Conservation (phyloP, 2,888 invertebrate genomes). For the Coleophora deauratella region DNA sequence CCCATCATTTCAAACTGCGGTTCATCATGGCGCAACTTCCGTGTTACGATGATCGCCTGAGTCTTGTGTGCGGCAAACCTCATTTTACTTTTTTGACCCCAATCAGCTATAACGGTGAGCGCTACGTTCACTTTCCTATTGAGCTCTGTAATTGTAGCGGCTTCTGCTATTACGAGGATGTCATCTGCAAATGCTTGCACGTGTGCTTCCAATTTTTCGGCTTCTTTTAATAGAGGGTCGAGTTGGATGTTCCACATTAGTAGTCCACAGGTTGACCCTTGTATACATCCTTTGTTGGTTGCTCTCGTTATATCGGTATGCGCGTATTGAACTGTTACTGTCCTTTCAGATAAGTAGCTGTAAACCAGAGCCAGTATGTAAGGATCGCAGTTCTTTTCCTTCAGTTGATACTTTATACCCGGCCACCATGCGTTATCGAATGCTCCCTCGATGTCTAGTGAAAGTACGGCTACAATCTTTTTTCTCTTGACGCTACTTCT, state of each 20-base stretch:
- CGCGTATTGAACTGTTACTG: slow-evolving; percentile 7
- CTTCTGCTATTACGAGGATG: too few relatives aligned
- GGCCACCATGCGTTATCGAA: too few relatives aligned
- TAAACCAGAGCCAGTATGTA: neutral
- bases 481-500: neutral
- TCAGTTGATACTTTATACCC: neutral
- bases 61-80: neutral
- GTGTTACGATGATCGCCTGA: neutral
- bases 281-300: slow-evolving; percentile 11
- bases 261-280: slow-evolving; percentile 10
- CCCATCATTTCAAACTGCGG: neutral
- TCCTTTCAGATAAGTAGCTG: neutral
- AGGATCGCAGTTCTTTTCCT: neutral
- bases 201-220: neutral
- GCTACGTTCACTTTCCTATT: slow-evolving; percentile 2
- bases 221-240: slow-evolving; percentile 4
- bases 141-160: neutral
- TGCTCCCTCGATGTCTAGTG: slow-evolving; percentile 9
- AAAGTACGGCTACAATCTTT: neutral
- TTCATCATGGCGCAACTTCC: neutral
- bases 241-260: slow-evolving; percentile 11
- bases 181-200: slow-evolving; percentile 9
- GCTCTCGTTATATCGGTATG: neutral
- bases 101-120: slow-evolving; percentile 1
- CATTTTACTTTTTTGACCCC: slow-evolving; percentile 1